Evolutionary conservation across 2,797 vertebrate genomes (phyloP).

Genomic region (Balearica regulorum): DNA sequence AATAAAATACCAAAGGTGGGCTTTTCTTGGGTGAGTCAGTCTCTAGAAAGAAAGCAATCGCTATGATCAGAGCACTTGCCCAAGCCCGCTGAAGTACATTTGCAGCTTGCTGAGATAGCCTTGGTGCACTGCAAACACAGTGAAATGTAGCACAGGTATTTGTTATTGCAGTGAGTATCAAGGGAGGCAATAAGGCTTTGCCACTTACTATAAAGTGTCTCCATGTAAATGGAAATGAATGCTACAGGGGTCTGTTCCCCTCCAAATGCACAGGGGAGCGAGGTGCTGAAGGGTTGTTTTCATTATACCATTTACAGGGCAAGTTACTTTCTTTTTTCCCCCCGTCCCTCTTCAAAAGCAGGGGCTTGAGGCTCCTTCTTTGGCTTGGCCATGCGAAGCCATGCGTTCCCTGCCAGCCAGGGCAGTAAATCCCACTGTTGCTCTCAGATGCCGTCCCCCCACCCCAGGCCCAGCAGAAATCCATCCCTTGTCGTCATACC

Average conservation of each 20-base stretch:
- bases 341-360: background rate
- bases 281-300: conserved; percentile 12
- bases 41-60: background rate
- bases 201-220: conserved; percentile 1
- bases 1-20: background rate
- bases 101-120: background rate
- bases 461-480: background rate
- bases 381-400: background rate
- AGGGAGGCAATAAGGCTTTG: conserved; percentile 10
- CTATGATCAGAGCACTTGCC: background rate
- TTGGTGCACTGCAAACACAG: background rate
- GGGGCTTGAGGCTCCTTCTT: background rate
- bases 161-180: background rate
- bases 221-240: conserved; percentile 31
- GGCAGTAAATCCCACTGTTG: background rate
- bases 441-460: background rate
- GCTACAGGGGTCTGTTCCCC: background rate
- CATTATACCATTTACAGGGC: conserved; percentile 18
- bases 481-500: background rate
- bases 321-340: background rate
- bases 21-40: background rate
- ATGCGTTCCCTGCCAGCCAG: background rate
- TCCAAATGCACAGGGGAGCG: background rate
- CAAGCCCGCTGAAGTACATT: background rate
- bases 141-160: background rate